Base-by-base conservation (phyloP, 2,797 vertebrate genomes). In the Ceryle rudis region DNA sequence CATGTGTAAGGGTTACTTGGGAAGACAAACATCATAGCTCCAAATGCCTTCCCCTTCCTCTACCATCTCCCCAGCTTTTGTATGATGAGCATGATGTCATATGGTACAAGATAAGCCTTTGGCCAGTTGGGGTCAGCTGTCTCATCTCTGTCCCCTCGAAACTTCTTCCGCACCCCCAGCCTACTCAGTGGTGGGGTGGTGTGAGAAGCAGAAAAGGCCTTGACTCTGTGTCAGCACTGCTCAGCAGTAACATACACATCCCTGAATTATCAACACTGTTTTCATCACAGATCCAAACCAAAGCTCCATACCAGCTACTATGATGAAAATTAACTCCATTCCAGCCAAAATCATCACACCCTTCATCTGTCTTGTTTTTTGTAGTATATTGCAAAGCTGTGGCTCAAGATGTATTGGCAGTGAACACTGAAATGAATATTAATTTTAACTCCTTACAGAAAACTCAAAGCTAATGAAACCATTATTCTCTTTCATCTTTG, bases 381-480 rank as follows among this genome's bases (percentile, higher is more conserved):
- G 58, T 37, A 75, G 29, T 8, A 4, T 60, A 37, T 86, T 91
- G n/a, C 88, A 74, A 88, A 90, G 35, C 21, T 78, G 14, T 78
- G 17, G 5, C 83, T 65, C 23, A 55, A 82, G 52, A 83, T 41
- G 10, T 39, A 44, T 77, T 62, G 42, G 19, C n/a, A 62, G n/a
- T 60, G 57, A 81, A 47, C 2, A 1, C 22, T 81, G 54, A 90
- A 86, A 89, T 46, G 20, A 86, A 64, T 21, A 75, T 94, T 89
- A 74, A 93, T 73, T 91, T 94, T 80, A 84, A 65, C 58, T 66
- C 8, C 2, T 60, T 81, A 86, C 19, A 96, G 77, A 86, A 97
- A 92, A 95, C 47, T 72, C 58, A 46, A 72, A 86, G 33, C 81
- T 65, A 84, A 89, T 46, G 2, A 92, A 93, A 89, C 11, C 6